phyloP scores from a whole-genome alignment of 1,140 invertebrate species.

The Brachystomella parvula region DNA sequence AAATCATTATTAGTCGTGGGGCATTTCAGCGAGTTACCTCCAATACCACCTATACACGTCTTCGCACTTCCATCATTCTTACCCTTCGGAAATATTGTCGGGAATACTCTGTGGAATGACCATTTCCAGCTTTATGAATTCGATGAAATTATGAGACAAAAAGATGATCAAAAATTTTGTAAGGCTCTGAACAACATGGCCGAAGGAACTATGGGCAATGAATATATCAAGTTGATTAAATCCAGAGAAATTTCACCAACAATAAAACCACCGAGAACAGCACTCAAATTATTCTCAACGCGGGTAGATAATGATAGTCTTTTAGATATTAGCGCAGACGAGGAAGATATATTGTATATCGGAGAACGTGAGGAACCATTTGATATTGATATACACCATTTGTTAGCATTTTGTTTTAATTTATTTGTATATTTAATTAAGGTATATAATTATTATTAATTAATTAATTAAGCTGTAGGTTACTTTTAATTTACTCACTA shows the following conservation, averaged over 20 bases:
- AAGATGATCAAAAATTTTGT: neutral
- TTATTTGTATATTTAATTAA: no score
- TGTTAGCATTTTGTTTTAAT: no score
- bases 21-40: constrained; percentile 38
- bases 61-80: constrained; percentile 1
- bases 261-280: neutral
- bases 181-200: constrained; percentile 9
- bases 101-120: constrained; percentile 11
- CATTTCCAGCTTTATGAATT: constrained; percentile 23
- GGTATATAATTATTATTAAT: no score
- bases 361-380: no score
- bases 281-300: no score
- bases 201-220: neutral
- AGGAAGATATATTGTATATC: no score
- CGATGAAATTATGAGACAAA: constrained; percentile 22
- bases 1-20: constrained; percentile 35
- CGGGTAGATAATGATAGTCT: no score
- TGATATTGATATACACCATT: no score
- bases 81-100: neutral
- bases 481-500: no score
- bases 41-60: constrained; percentile 17
- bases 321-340: no score
- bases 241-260: neutral
- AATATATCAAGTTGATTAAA: neutral
- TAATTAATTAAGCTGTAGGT: no score